A percentile compares a stretch with the other conserved stretches of the same genome.
Evolutionary conservation across 2,113 vertebrate species (phyloP).

Genomic region (Aptenodytes forsteri): DNA sequence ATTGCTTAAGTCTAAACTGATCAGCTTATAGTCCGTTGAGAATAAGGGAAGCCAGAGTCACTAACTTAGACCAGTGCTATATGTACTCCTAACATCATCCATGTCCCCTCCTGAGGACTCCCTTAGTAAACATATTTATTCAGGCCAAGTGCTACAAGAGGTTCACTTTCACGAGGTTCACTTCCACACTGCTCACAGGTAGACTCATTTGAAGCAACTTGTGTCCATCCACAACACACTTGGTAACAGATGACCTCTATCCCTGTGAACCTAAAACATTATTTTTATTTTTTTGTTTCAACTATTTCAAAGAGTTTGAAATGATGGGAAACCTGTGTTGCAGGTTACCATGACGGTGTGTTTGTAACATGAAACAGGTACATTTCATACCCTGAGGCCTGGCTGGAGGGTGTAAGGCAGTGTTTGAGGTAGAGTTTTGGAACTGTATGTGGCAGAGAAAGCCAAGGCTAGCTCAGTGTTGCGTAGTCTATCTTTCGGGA

Average conservation of each 20-base stretch:
- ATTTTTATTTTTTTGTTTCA: background rate
- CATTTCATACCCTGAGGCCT: background rate
- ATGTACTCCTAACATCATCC: background rate
- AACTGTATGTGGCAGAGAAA: background rate
- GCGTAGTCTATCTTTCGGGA: background rate
- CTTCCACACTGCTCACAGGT: background rate
- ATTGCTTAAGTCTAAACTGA: background rate
- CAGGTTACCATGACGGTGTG: background rate
- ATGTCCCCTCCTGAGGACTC: background rate
- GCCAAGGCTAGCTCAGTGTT: background rate
- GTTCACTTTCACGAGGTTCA: background rate
- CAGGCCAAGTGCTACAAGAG: background rate
- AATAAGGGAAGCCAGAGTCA: background rate
- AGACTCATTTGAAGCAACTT: background rate
- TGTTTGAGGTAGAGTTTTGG: background rate
- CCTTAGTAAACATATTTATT: background rate
- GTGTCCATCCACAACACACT: background rate
- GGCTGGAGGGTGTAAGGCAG: background rate
- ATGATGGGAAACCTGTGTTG: background rate
- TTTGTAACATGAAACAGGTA: slow-evolving; percentile 13
- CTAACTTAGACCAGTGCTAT: background rate
- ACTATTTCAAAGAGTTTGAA: background rate
- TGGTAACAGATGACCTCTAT: background rate
- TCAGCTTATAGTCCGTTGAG: background rate
- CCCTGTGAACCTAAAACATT: background rate